Conservation (phyloP, 2,113 vertebrate genomes). For the Gavialis gangeticus region DNA sequence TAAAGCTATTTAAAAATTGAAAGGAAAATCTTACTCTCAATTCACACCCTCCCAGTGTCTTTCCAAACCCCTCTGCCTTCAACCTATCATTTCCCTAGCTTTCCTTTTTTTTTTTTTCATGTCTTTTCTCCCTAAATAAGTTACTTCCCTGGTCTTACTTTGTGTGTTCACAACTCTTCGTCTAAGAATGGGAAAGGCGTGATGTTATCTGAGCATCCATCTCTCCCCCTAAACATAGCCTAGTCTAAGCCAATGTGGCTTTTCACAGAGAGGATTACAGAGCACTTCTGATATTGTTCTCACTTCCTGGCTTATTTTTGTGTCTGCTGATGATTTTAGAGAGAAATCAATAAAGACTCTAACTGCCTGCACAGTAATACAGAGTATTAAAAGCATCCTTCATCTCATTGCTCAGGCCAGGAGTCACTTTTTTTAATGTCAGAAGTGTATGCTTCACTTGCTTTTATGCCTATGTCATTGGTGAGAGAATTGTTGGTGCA, state of each 20-base stretch:
- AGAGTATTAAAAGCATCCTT: neutral
- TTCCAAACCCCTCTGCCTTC: neutral
- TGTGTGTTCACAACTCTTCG: neutral
- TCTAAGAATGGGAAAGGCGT: neutral
- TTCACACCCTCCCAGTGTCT: neutral
- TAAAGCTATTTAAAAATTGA: neutral
- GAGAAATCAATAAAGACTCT: neutral
- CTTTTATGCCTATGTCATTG: neutral
- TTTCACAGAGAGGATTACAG: neutral
- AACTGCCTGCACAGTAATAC: neutral
- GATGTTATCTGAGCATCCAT: neutral
- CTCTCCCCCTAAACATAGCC: neutral
- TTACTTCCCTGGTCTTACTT: neutral
- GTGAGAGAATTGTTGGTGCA: neutral
- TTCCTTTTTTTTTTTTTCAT: neutral
- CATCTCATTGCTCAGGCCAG: neutral
- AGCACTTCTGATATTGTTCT: neutral
- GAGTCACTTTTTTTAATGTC: neutral
- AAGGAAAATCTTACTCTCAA: neutral
- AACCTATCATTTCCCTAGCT: neutral
- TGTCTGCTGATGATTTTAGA: neutral
- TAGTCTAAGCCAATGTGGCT: neutral
- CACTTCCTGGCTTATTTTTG: neutral
- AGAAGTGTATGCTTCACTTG: neutral
- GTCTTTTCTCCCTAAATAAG: neutral